phyloP scores from a whole-genome alignment of 2,113 vertebrate species.

The Bufo gargarizans region DNA sequence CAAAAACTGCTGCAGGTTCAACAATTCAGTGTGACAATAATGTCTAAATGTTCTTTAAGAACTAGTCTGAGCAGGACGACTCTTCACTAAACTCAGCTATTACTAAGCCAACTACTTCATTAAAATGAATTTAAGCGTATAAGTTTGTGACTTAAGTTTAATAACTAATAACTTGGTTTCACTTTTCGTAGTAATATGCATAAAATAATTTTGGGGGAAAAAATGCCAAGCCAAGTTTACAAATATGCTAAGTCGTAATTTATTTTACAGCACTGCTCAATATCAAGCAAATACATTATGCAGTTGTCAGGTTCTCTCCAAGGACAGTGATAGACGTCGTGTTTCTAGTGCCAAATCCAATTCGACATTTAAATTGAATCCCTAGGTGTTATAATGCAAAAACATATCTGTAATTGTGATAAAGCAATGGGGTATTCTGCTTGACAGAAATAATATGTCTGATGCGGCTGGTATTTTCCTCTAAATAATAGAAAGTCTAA shows the following conservation, averaged over 20 bases:
- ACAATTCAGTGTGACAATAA: too few relatives aligned
- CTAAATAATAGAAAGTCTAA: slow-evolving; percentile 49
- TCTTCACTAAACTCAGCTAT: not conserved
- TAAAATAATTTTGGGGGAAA: not conserved
- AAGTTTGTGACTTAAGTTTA: slow-evolving; percentile 11
- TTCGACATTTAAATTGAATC: slow-evolving; percentile 56
- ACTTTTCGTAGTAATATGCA: not conserved
- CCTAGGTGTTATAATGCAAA: slow-evolving; percentile 45
- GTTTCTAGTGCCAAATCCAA: slow-evolving; percentile 52
- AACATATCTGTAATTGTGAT: slow-evolving; percentile 54
- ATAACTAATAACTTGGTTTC: slow-evolving; percentile 7
- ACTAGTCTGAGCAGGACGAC: not conserved
- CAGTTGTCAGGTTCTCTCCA: slow-evolving; percentile 46
- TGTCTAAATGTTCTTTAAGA: not conserved
- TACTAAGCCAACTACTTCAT: not conserved
- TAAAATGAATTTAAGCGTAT: not conserved
- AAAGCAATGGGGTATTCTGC: slow-evolving; percentile 36
- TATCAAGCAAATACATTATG: slow-evolving; percentile 51
- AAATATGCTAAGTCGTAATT: slow-evolving; percentile 44
- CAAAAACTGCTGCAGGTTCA: too few relatives aligned
- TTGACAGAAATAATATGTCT: slow-evolving; percentile 39
- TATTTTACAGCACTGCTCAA: slow-evolving; percentile 27
- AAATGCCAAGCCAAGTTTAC: slow-evolving; percentile 7
- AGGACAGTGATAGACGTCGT: slow-evolving; percentile 50
- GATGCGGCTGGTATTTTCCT: slow-evolving; percentile 1